Evolutionary conservation across 2,113 vertebrate genomes (phyloP), one percentile per base, ranked within the genome.

Genomic region (Nothoprocta perdicaria): DNA sequence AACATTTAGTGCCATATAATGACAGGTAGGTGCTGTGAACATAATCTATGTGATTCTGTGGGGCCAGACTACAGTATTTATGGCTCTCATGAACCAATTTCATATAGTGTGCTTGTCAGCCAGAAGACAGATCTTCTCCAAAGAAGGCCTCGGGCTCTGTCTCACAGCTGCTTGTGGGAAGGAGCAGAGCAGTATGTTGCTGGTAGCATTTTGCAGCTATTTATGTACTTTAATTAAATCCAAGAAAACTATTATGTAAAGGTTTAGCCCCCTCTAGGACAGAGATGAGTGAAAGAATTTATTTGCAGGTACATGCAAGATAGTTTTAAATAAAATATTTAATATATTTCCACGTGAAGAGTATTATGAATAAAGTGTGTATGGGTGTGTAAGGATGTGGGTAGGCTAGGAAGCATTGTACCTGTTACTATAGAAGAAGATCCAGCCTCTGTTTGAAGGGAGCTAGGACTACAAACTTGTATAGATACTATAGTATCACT

Each of bases 41-140:
- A 53, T 80, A 91, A 93, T 46, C 18, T 88, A 80, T 90, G 55
- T 80, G 87, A 52, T 89, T 95, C 90, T 88, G 29, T 57, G 26
- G 80, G 88, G 84, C 62, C 77, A 81, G 41, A 91, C 93, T 84
- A 82, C 12, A 58, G 35, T 55, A 23, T 95, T 96, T 91, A 86
- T 10, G 62, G 58, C 38, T 80, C 75, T 83, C 43, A 80, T 1
- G 23, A 73, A 89, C 35, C 26, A 66, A 80, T 71, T 94, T 84
- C 29, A 50, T 24, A 33, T 43, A 0, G 8, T 66, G 26, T 45
- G 14, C 17, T 92, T 95, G 63, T 82, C 81, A 95, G 48, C 53
- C 52, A 85, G 38, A 55, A 80, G 90, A 89, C 43, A 83, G n/a
- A 11, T 88, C 78, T 66, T 14, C 7, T 90, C 17, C 31, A 50